A percentile compares a stretch with the other conserved stretches of the same genome.
phyloP scores from a whole-genome alignment of 2,113 vertebrate species.

The Tonatia bakeri region DNA sequence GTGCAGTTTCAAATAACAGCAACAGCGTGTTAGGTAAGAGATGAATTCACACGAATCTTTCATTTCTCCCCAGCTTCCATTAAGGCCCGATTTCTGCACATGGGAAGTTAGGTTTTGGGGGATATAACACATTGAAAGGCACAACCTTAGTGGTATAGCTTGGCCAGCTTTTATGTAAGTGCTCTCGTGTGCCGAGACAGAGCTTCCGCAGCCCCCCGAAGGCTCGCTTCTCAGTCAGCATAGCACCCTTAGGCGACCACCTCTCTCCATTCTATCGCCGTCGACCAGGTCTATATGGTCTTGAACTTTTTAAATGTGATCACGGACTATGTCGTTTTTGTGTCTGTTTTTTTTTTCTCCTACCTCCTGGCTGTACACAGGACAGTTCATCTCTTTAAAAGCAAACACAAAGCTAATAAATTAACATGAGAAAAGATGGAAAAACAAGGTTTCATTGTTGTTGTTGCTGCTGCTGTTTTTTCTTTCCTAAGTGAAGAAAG shows the following conservation, averaged over 20 bases:
- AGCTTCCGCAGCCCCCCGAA: not conserved
- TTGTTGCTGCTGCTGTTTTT: not conserved
- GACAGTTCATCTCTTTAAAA: not conserved
- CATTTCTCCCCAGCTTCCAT: not conserved
- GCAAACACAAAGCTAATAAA: not conserved
- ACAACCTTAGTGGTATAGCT: not conserved
- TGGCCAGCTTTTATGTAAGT: not conserved
- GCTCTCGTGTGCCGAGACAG: not conserved
- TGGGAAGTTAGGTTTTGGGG: not conserved
- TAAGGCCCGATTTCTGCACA: not conserved
- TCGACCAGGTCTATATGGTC: not conserved
- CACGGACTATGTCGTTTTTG: not conserved
- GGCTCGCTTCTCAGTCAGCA: not conserved
- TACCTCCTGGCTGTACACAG: not conserved
- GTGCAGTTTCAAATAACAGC: not conserved
- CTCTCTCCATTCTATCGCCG: not conserved
- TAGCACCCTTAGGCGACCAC: not conserved
- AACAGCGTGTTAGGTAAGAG: not conserved
- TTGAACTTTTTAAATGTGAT: not conserved
- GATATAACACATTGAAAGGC: not conserved
- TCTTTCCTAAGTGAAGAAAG: not conserved
- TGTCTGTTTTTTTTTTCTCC: not conserved
- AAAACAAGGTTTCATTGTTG: not conserved
- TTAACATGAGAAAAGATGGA: not conserved
- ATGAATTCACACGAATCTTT: not conserved